Base-by-base conservation (phyloP, 2,113 vertebrate genomes). In the Hippocampus abdominalis region DNA sequence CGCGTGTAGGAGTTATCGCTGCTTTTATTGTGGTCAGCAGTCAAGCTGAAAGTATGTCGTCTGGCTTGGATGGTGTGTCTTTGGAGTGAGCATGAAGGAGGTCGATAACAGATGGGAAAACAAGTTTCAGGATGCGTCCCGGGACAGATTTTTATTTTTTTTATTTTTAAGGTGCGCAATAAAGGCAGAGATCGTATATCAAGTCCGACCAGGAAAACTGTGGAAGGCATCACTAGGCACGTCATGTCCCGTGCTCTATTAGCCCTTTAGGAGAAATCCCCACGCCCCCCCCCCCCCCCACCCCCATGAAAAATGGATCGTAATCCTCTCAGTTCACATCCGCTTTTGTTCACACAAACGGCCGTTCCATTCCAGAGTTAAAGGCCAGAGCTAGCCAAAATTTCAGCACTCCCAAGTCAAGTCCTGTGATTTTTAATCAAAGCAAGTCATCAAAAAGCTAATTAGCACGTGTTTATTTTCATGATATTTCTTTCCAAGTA, bases 101-200 rank as follows among this genome's bases (percentile, higher is more conserved):
- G 74, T 73, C 27, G 48, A 71, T 16, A 84, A 69, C 83, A 86
- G 86, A 84, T 88, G 87, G 80, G 44, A 60, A 73, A 75, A 39
- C 25, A 44, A 67, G 75, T 25, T 27, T 46, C 69, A 57, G 72
- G 59, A 78, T 70, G 72, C 70, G 51, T 64, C 77, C 27, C 39
- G 67, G 78, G 32, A 57, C 59, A 64, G 51, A n/a, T 68, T 63
- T 54, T 75, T 82, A n/a, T 68, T 63, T 54, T 75, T 82, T 85
- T 67, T 44, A 44, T 36, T 36, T 36, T 36, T 36, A 73, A 79
- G 42, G 51, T 72, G 57, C 68, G 72, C 75, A 62, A 86, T 82
- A 77, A 84, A 87, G 78, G 49, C 53, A 3, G 60, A 57, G 64
- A 81, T 23, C 86, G 78, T 76, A 83, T 81, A 79, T 51, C 69